phyloP scores from a whole-genome alignment of 2,888 invertebrate genomes.

The Epiperipatus broadwayi region DNA sequence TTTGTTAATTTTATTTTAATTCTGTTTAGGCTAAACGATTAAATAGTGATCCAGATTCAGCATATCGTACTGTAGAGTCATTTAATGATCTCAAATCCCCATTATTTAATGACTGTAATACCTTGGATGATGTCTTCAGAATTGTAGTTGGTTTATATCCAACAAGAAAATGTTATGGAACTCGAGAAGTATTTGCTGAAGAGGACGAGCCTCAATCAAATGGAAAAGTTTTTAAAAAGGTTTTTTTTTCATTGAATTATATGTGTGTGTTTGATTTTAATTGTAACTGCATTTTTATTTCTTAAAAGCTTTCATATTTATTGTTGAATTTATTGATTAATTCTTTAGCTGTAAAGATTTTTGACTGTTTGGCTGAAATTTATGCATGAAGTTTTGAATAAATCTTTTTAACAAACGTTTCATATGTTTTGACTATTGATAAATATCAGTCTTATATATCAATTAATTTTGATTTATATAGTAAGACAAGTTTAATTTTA shows the following conservation, averaged over 20 bases:
- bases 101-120: too few species aligned
- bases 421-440: too few species aligned
- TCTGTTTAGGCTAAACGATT: too few species aligned
- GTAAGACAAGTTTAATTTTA: too few species aligned
- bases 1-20: too few species aligned
- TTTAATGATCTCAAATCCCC: too few species aligned
- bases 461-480: too few species aligned
- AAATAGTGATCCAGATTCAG: too few species aligned
- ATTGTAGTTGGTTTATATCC: slow-evolving; percentile 54
- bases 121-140: slow-evolving; percentile 44
- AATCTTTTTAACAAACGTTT: neutral
- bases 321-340: slow-evolving; percentile 1
- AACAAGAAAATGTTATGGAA: slow-evolving; percentile 60
- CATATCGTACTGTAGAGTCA: too few species aligned
- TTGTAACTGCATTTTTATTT: neutral
- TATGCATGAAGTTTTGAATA: slow-evolving; percentile 3
- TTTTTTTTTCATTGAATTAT: slow-evolving; percentile 23
- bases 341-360: neutral
- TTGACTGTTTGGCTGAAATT: slow-evolving; percentile 5
- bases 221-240: slow-evolving; percentile 87
- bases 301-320: neutral
- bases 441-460: too few species aligned
- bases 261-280: too few species aligned
- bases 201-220: slow-evolving; percentile 85
- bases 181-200: slow-evolving; percentile 69